phyloP scores from a whole-genome alignment of 1,140 invertebrate species.

The Parapsyche elsis region DNA sequence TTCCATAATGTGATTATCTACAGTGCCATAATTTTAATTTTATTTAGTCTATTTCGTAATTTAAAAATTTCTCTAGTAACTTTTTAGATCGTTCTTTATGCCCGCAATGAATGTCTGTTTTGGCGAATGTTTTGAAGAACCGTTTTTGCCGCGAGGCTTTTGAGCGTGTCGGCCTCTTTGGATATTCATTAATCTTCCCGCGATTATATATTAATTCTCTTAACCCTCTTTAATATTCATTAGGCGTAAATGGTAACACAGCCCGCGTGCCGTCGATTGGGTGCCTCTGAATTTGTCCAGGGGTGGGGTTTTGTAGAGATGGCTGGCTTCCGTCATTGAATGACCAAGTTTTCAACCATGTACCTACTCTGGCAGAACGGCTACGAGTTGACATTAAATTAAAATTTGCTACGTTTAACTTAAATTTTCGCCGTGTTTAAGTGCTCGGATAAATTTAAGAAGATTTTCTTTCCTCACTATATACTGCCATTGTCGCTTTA shows the following conservation, averaged over 20 bases:
- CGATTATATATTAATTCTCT: conserved; percentile 38
- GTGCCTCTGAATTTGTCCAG: neutral
- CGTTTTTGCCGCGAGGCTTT: neutral
- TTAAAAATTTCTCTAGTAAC: neutral
- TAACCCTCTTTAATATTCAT: conserved; percentile 34
- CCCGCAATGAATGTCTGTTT: conserved; percentile 1
- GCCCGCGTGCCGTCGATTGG: neutral
- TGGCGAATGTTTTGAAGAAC: neutral
- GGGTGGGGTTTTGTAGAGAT: neutral
- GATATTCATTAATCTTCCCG: conserved; percentile 38
- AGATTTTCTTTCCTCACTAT: too few species aligned
- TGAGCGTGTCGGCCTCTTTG: neutral
- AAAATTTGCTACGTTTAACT: too few species aligned
- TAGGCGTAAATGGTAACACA: neutral
- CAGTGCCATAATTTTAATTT: too few species aligned
- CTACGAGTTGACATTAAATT: too few species aligned
- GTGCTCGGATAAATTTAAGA: too few species aligned
- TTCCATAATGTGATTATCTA: too few species aligned
- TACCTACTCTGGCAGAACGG: too few species aligned
- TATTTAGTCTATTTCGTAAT: too few species aligned
- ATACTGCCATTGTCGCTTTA: too few species aligned
- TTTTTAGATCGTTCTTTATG: neutral
- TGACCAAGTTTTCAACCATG: too few species aligned
- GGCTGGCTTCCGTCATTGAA: too few species aligned
- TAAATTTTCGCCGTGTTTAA: too few species aligned